Base-by-base conservation (phyloP, 2,113 vertebrate species). In the Pogonocichla stellata region DNA sequence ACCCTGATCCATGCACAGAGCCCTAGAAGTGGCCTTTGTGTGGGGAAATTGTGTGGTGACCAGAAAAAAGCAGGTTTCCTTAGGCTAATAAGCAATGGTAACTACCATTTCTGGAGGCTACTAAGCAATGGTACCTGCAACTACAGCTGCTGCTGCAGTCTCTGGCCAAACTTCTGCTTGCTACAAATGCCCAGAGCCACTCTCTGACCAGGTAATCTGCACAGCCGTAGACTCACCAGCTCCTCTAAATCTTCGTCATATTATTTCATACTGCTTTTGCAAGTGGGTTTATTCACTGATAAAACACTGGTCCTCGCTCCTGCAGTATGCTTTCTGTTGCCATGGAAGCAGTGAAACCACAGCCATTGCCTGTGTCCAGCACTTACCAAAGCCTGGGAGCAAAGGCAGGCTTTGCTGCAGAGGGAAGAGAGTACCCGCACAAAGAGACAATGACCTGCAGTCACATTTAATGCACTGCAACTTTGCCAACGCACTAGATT, bases 281-380 rank as follows among this genome's bases (percentile, higher is more conserved):
- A 56, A 64, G 38, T 43, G 42, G 9, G 18, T 77, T 58, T 92
- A 79, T 61, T 74, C n/a, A 50, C 57, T 34, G 36, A 56, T 36
- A 15, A 0, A 79, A 45, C 53, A 72, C 36, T 48, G 48, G 40
- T 71, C 24, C 33, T 33, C 43, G 33, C 5, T 69, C 50, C 54
- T 14, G 45, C 54, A 57, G 26, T 54, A 13, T 54, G 54, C n/a
- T 70, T 95, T 81, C 89, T 70, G 87, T 87, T 95, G 81, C 92
- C 67, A 85, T 73, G 82, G 90, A 95, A 93, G 82, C 85, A 66
- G 29, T 19, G n/a, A 77, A 91, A 90, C 31, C 67, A 70, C 58
- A 82, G 82, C 10, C 34, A 48, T 9, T 61, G 53, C 47, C 48
- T 51, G 33, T 74, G 53, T 29, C 65, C 95, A 91, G 53, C 36